A percentile compares a stretch with the other conserved stretches of the same genome.
Evolutionary conservation across 2,888 invertebrate species (phyloP).

Genomic region (Baccha elongata): DNA sequence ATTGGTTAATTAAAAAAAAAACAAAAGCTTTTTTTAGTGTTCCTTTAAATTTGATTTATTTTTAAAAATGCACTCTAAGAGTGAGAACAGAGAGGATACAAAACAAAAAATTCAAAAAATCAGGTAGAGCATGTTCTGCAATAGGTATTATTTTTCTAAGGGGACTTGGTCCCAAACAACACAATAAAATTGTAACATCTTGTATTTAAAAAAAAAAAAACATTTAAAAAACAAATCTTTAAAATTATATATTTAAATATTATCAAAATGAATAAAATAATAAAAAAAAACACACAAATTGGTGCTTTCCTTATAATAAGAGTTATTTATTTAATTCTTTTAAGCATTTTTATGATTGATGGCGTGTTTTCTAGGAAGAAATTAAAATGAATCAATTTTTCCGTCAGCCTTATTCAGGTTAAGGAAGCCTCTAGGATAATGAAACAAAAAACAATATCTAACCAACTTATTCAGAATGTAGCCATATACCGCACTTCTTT

Average conservation of each 20-base stretch:
- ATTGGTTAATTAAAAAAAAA: conserved; percentile 18
- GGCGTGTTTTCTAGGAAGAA: too few relatives aligned
- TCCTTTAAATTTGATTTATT: conserved; percentile 8
- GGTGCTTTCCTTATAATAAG: too few relatives aligned
- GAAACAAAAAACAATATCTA: too few relatives aligned
- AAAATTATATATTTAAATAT: conserved; percentile 41
- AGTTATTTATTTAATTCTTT: too few relatives aligned
- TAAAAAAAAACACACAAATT: conserved; percentile 4
- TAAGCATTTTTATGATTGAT: too few relatives aligned
- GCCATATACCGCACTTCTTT: too few relatives aligned
- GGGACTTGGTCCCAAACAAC: neutral
- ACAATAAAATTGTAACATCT: conserved; percentile 25
- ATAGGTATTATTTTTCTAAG: conserved; percentile 36
- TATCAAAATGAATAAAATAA: conserved; percentile 58
- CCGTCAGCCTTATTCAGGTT: too few relatives aligned
- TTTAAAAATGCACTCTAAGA: conserved; percentile 30
- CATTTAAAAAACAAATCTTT: conserved; percentile 40
- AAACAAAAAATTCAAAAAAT: neutral
- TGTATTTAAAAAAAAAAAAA: conserved; percentile 6
- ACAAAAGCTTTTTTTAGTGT: conserved; percentile 10
- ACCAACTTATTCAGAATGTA: too few relatives aligned
- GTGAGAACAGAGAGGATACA: conserved; percentile 32
- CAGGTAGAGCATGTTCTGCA: conserved; percentile 14
- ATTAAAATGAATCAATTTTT: too few relatives aligned
- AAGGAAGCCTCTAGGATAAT: too few relatives aligned